These are phyloP conservation scores for Physeter macrocephalus DNA, from an alignment of 2,113 vertebrate genomes.

Conservation along the genomic window DNA sequence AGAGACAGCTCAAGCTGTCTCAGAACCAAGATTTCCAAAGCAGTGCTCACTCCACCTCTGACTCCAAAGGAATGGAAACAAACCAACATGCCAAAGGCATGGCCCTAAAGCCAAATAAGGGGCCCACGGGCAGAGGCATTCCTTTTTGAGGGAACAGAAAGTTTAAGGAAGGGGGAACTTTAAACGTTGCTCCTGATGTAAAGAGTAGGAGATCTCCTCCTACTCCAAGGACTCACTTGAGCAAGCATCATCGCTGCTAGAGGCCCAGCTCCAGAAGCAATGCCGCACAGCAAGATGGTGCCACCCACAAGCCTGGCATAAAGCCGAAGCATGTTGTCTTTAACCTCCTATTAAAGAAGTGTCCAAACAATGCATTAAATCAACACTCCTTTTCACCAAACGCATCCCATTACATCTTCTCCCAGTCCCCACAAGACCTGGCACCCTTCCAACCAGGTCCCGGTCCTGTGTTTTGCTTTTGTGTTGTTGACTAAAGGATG, in stretches of 20 bases:
- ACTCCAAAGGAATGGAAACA: constrained; percentile 47
- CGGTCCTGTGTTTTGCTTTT: constrained; percentile 29
- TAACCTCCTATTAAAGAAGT: constrained; percentile 20
- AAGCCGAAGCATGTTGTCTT: neutral
- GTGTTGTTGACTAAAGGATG: neutral
- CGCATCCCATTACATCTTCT: constrained; percentile 1
- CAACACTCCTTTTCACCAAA: constrained; percentile 1
- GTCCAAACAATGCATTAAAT: constrained; percentile 30
- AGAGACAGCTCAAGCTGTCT: neutral
- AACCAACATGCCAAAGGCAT: neutral
- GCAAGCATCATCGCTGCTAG: neutral
- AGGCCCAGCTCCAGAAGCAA: neutral
- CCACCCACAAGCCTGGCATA: neutral
- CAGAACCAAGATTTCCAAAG: constrained; percentile 2
- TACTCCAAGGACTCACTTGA: neutral
- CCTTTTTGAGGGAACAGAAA: neutral
- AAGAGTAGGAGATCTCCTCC: neutral
- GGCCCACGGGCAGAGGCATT: neutral
- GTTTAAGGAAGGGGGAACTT: neutral
- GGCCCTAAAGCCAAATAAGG: constrained; percentile 30
- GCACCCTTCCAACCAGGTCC: neutral
- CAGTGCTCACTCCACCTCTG: neutral
- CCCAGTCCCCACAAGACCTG: neutral
- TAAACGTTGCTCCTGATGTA: neutral
- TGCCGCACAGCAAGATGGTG: constrained; percentile 14